Base-by-base conservation (phyloP, 2,888 invertebrate genomes). In the Iphiclides podalirius region DNA sequence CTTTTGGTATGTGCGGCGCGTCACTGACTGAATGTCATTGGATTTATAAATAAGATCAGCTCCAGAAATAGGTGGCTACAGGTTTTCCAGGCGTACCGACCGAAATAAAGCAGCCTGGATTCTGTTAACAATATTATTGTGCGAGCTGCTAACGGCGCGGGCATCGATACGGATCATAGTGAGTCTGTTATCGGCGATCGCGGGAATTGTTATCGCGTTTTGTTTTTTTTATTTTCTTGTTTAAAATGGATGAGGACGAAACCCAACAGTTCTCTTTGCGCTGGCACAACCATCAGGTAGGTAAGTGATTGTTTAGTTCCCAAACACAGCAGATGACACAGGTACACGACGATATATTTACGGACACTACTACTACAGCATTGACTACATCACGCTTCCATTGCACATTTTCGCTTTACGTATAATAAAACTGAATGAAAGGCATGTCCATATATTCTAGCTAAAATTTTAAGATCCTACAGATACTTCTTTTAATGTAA, bases 211-310 rank as follows among this genome's bases (percentile, higher is more conserved):
- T 26, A 47, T 63, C 64, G 65, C 70, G 31, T n/a, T 11, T 31
- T 75, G 20, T 4, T 20, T 20, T 20, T 20, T 20, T 20, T 20
- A 4, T 71, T 66, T 69, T 73, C 74, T 69, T 71, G 59, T 66
- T 70, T 57, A 72, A 64, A 67, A 90, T 89, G 88, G 89, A 86
- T 75, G 91, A 91, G 73, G 92, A 91, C 72, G 90, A 91, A 61
- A 82, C 91, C 65, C 94, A 94, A 81, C 95, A 95, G 79, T 95
- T 95, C 84, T 95, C 95, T 79, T 90, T 95, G 70, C 91, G 95
- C 78, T 95, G 95, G 95, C 95, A 95, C 84, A 95, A 95, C 82
- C 94, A 93, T 80, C 93, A 93, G 91, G 92, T 92, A 89, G 90
- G 89, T 83, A 74, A 86, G 87, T 87, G 85, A 65, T 75, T 70